Evolutionary conservation across 23 tunicate species (phyloP), one percentile per base, ranked within the genome.

Genomic region (Phallusia fumigata): DNA sequence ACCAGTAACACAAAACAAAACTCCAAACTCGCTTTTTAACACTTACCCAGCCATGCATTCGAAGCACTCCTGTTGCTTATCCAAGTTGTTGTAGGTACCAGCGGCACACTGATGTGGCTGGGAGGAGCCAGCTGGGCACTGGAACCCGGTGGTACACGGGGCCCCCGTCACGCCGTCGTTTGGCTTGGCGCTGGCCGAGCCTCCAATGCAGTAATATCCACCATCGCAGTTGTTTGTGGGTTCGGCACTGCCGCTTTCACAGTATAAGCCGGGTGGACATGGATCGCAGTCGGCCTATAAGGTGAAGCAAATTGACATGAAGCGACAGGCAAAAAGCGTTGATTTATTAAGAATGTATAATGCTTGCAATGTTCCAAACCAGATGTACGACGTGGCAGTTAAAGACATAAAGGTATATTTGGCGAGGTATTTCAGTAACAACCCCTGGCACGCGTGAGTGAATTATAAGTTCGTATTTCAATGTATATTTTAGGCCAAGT

Each of bases 161-260:
- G 91, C 99, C 0, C 99, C 99, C 5, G 94, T 89, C 32, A 75
- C 88, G 8, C 78, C 80, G 31, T 30, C 74, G 35, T 90, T 83
- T 19, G 64, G 78, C 36, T 73, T 86, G 12, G 77, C 78, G 45
- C 32, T 82, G 11, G 83, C 78, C 30, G 98, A 88, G 19, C 83
- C 83, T 0, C 78, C 84, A 18, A 36, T 30, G 35, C 99, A 97
- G 75, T 85, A 92, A 76, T 82, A 92, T 24, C 99, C 99, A 30
- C 88, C 95, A 34, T 65, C 65, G 79, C 99, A 97, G 73, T 85
- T 69, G 22, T 97, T 97, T 35, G 82, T 92, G 26, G 97, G 97
- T 75, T 79, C 87, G 19, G 86, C 79, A 35, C 30, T 26, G 22
- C 89, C 97, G 19, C 64, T 84, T 30, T 64, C 76, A 53, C 99